These are phyloP conservation scores for Pagrus major DNA, from an alignment of 2,113 vertebrate genomes.

Conservation along the genomic window DNA sequence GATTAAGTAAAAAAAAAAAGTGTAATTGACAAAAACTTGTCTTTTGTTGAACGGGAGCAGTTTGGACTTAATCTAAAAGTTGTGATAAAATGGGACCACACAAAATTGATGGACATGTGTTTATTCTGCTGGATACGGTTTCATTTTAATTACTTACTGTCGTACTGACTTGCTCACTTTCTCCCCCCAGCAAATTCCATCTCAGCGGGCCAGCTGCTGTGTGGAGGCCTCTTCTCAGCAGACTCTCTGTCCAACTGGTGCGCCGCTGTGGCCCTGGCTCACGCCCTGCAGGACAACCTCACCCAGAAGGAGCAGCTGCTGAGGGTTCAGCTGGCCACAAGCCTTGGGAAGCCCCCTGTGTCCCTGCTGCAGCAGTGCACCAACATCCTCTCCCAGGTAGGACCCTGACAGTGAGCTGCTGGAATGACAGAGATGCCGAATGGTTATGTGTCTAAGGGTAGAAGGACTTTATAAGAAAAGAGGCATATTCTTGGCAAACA, in stretches of 20 bases:
- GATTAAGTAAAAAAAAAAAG: too few species aligned
- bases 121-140: slow-evolving; percentile 4
- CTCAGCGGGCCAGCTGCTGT: slow-evolving; percentile 95
- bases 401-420: neutral
- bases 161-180: neutral
- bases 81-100: neutral
- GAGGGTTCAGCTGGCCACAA: slow-evolving; percentile 96
- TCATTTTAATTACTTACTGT: neutral
- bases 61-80: neutral
- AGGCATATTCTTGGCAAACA: slow-evolving; percentile 1
- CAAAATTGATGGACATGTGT: neutral
- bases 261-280: slow-evolving; percentile 94
- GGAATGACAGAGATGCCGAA: neutral
- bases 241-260: slow-evolving; percentile 99
- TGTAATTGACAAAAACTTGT: neutral
- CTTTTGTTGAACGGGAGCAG: neutral
- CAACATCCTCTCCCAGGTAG: slow-evolving; percentile 99
- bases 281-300: slow-evolving; percentile 94
- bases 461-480: slow-evolving; percentile 1
- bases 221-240: slow-evolving; percentile 95
- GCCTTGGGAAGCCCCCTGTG: slow-evolving; percentile 95
- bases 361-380: slow-evolving; percentile 98
- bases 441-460: neutral
- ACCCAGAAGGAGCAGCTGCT: slow-evolving; percentile 96
- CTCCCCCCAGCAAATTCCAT: slow-evolving; percentile 89